Base-by-base conservation (phyloP, 2,888 invertebrate genomes). In the Nymphalis urticae region DNA sequence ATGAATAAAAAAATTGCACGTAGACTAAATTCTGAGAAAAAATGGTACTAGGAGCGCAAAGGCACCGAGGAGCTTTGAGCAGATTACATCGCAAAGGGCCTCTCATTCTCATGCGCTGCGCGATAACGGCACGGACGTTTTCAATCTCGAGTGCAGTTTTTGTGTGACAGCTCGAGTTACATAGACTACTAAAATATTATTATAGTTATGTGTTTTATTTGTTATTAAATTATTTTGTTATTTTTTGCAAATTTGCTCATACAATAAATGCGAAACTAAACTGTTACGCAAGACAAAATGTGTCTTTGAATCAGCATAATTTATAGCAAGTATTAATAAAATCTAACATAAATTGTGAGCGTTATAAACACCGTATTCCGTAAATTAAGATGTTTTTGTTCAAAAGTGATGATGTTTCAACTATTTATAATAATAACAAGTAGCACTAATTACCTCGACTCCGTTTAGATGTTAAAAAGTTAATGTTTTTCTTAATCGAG, bases 81-180 rank as follows among this genome's bases (percentile, higher is more conserved):
- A 84, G 85, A 88, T 88, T 84, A 84, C 81, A 88, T 87, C 85
- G 84, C 80, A 83, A 83, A 85, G 82, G 78, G 76, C 77, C 80
- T 79, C 82, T 84, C 81, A 80, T 85, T 83, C 81, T 79, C 81
- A 81, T 85, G 81, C 83, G 77, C 74, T 66, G 76, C 79, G 80
- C 81, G 83, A 82, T 84, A 84, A 82, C 81, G 80, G 77, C 76
- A 66, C 72, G 79, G 78, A 76, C 76, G 77, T 80, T 81, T 82
- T 80, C 77, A 78, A 80, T 80, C 77, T 76, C 75, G 73, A 75
- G 75, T 77, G 75, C 76, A 79, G 75, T 76, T 79, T 79, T 67
- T 67, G 42, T 80, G 76, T 77, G 73, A 76, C 62, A 68, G 62
- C 48, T 62, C 62, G 19, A 42, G 60, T 51, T 65, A 66, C 66